Evolutionary conservation across 2,888 invertebrate genomes (phyloP).

Genomic region (Trisateles emortualis): DNA sequence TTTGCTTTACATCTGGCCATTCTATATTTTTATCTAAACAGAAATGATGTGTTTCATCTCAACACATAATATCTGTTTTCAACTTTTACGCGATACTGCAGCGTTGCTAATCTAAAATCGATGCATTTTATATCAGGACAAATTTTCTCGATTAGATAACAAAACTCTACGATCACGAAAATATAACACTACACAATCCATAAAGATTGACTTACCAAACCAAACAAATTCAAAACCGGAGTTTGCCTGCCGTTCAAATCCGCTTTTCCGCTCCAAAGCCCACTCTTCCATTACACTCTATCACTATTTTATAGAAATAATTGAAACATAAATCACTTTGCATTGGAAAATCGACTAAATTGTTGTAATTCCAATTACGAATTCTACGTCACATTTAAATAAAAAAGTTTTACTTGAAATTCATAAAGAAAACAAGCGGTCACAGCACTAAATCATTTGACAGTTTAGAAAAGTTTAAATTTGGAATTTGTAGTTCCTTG

Average conservation of each 20-base stretch:
- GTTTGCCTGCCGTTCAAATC: conserved; percentile 33
- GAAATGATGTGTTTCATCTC: background rate
- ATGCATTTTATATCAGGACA: conserved; percentile 31
- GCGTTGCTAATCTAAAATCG: conserved; percentile 19
- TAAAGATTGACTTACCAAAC: conserved; percentile 46
- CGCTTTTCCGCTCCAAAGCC: conserved; percentile 29
- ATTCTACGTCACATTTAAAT: conserved; percentile 22
- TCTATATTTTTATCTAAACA: too few species aligned
- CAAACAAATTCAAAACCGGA: conserved; percentile 34
- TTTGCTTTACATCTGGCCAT: too few species aligned
- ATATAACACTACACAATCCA: conserved; percentile 6
- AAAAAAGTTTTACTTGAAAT: conserved; percentile 13
- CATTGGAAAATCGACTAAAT: conserved; percentile 12
- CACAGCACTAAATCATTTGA: conserved; percentile 1
- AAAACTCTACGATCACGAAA: conserved; percentile 6
- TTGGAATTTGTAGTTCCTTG: conserved; percentile 1
- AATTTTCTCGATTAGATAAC: conserved; percentile 24
- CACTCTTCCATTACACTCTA: conserved; percentile 42
- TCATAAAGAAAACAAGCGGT: background rate
- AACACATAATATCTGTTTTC: too few species aligned
- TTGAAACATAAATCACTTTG: conserved; percentile 13
- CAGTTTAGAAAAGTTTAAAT: conserved; percentile 6
- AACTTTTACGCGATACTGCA: background rate
- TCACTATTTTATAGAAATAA: conserved; percentile 16
- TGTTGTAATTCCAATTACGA: conserved; percentile 8